Evolutionary conservation across 2,797 vertebrate genomes (phyloP).

Genomic region (Arremon brunneinucha): DNA sequence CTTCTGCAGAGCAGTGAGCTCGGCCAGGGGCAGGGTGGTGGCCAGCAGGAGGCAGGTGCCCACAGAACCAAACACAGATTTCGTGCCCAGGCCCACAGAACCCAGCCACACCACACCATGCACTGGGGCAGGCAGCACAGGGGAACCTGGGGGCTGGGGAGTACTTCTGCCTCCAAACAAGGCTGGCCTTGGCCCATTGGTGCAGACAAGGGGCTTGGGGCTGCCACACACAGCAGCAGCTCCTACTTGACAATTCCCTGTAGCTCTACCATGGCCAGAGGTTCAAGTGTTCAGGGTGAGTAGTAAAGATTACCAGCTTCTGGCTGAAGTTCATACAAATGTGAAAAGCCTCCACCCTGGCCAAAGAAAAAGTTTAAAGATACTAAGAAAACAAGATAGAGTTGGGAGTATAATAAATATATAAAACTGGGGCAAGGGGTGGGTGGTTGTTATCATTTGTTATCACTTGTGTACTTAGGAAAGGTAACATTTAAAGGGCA

Average conservation of each 20-base stretch:
- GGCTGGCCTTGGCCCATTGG: no score
- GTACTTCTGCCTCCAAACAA: background rate
- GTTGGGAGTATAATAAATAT: background rate
- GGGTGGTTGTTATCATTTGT: background rate
- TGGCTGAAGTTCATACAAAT: accelerated
- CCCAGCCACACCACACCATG: accelerated
- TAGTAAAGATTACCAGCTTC: no score
- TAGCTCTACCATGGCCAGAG: accelerated
- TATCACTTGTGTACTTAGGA: background rate
- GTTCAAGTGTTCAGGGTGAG: accelerated
- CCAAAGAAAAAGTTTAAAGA: background rate
- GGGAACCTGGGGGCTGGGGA: background rate
- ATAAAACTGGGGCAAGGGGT: background rate
- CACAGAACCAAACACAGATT: background rate
- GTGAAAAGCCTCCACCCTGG: background rate
- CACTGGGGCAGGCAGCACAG: background rate
- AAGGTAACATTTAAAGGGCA: background rate
- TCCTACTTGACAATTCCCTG: no score
- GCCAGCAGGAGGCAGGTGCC: no score
- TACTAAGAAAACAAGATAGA: background rate
- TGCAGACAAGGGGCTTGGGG: no score
- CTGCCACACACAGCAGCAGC: background rate
- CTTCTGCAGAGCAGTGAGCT: background rate
- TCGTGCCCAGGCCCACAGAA: no score
- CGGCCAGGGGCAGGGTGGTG: accelerated